phyloP scores from a whole-genome alignment of 2,888 invertebrate species.

The Conistra vaccinii region DNA sequence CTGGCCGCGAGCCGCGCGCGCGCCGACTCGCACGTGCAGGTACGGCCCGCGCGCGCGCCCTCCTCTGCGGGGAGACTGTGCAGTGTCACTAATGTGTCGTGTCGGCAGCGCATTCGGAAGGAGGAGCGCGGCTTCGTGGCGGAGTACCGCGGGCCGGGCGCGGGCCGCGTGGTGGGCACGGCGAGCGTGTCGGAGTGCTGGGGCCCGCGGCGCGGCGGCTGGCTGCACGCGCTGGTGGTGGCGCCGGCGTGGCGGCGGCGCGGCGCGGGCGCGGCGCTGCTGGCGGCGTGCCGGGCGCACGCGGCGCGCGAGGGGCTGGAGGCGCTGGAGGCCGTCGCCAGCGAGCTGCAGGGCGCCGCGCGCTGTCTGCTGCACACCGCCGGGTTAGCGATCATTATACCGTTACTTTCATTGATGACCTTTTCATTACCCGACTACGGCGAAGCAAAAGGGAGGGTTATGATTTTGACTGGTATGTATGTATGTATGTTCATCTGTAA shows the following conservation, averaged over 20 bases:
- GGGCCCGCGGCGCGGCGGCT: constrained; percentile 70
- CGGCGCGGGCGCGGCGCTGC: constrained; percentile 64
- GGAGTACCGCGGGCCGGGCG: constrained; percentile 68
- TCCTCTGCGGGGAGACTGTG: too few relatives aligned
- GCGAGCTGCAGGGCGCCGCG: constrained; percentile 51
- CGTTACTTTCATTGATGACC: neutral
- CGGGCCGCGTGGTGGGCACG: constrained; percentile 73
- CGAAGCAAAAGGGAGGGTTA: too few relatives aligned
- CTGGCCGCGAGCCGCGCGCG: constrained; percentile 54
- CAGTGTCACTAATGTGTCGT: neutral
- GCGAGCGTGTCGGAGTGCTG: constrained; percentile 73
- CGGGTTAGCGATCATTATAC: constrained; percentile 41
- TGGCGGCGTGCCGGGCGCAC: constrained; percentile 45
- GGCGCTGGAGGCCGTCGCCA: constrained; percentile 64
- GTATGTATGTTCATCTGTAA: too few relatives aligned
- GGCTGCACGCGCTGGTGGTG: constrained; percentile 74
- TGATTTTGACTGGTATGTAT: too few relatives aligned
- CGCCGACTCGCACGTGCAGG: constrained; percentile 60
- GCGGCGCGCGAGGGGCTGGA: constrained; percentile 52
- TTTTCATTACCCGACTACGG: too few relatives aligned
- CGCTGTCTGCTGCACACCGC: constrained; percentile 62
- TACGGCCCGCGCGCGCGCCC: constrained; percentile 77
- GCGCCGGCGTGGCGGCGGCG: constrained; percentile 68
- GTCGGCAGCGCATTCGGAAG: constrained; percentile 55
- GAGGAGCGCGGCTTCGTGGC: constrained; percentile 89